These are phyloP conservation scores for Galeopsomyia nigrocyanea DNA, from an alignment of 2,888 invertebrate species.

Conservation along the genomic window DNA sequence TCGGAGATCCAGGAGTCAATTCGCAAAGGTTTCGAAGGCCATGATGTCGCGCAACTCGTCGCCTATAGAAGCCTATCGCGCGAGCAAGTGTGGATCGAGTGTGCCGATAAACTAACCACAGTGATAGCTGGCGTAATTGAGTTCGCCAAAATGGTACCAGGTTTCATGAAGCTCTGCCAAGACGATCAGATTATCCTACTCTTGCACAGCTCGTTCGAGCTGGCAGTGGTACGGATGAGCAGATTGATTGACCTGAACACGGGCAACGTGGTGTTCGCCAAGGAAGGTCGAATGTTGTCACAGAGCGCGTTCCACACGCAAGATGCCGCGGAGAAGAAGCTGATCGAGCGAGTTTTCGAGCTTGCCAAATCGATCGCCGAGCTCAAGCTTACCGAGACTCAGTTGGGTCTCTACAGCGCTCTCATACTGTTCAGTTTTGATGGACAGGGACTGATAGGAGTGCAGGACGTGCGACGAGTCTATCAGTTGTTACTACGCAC, in stretches of 20 bases:
- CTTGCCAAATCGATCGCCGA: slow-evolving; percentile 93
- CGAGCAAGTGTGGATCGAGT: slow-evolving; percentile 96
- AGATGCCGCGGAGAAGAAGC: slow-evolving; percentile 90
- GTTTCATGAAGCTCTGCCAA: slow-evolving; percentile 97
- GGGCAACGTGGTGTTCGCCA: slow-evolving; percentile 93
- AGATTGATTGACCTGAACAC: slow-evolving; percentile 91
- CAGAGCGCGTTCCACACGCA: slow-evolving; percentile 87
- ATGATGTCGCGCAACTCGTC: slow-evolving; percentile 82
- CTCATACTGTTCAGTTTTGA: slow-evolving; percentile 95
- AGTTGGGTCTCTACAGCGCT: slow-evolving; percentile 96
- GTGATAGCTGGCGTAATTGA: slow-evolving; percentile 99
- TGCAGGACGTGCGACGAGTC: slow-evolving; percentile 91
- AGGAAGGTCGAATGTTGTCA: slow-evolving; percentile 92
- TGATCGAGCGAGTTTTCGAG: slow-evolving; percentile 92
- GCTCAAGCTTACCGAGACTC: slow-evolving; percentile 94
- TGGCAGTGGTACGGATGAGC: slow-evolving; percentile 95
- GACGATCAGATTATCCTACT: slow-evolving; percentile 98
- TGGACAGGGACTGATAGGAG: slow-evolving; percentile 92
- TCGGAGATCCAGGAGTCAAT: slow-evolving; percentile 92
- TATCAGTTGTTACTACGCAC: slow-evolving; percentile 94
- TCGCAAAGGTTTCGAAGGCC: slow-evolving; percentile 87
- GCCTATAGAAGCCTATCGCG: slow-evolving; percentile 95
- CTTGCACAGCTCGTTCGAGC: slow-evolving; percentile 98
- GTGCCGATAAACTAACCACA: slow-evolving; percentile 94
- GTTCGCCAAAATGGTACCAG: slow-evolving; percentile 99